phyloP scores from a whole-genome alignment of 2,797 vertebrate genomes.

The Yasuhikotakia modesta region DNA sequence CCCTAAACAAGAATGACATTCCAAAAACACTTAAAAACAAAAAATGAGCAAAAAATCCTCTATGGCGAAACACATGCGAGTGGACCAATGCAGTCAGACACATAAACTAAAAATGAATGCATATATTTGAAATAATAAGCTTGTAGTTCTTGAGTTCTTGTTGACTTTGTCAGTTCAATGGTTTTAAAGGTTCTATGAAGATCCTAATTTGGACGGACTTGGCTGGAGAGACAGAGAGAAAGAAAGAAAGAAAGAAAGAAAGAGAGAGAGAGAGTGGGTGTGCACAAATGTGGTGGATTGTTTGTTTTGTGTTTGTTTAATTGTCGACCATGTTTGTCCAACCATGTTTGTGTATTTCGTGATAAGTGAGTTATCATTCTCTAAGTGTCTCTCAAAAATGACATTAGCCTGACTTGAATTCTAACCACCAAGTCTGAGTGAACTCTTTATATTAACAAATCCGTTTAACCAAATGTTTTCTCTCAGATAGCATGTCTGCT shows the following conservation, averaged over 20 bases:
- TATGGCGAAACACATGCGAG: constrained; percentile 5
- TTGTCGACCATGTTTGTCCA: not conserved
- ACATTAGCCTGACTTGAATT: not conserved
- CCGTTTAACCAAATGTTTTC: too few relatives aligned
- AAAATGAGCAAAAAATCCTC: too few relatives aligned
- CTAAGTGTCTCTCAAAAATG: not conserved
- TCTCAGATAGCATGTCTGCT: too few relatives aligned
- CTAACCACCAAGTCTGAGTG: not conserved
- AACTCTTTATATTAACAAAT: not conserved
- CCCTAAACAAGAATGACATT: constrained; percentile 47
- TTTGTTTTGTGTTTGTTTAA: constrained; percentile 12
- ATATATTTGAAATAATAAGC: constrained; percentile 46
- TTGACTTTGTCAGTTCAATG: constrained; percentile 19
- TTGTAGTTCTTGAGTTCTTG: constrained; percentile 15
- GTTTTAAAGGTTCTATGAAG: constrained; percentile 42
- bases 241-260: constrained; percentile 70
- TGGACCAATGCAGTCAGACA: not conserved
- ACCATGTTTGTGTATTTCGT: not conserved
- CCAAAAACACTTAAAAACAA: constrained; percentile 58
- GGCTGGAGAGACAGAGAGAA: not conserved
- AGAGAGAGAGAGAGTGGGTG: constrained; percentile 57
- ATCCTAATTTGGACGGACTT: constrained; percentile 25
- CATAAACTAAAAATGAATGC: constrained; percentile 24
- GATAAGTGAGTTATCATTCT: not conserved
- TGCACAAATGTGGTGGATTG: not conserved